Conservation (phyloP, 2,888 invertebrate species). For the Plebejus anna region DNA sequence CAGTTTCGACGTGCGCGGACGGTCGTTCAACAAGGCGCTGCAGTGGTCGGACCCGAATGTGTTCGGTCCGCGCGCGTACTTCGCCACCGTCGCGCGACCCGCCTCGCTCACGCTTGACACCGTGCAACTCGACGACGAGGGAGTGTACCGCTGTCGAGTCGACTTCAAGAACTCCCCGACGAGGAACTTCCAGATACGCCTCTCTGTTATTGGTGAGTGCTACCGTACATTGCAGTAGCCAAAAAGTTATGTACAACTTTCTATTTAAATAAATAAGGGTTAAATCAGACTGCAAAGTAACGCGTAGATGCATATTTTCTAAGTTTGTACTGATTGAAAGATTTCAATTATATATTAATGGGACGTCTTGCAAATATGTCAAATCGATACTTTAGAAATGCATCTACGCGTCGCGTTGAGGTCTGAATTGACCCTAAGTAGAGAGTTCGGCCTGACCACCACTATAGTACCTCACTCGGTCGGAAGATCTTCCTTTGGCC, state of each 20-base stretch:
- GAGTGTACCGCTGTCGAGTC: slow-evolving; percentile 91
- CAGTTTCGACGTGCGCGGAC: slow-evolving; percentile 93
- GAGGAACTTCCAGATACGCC: slow-evolving; percentile 91
- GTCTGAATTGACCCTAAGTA: too few relatives aligned
- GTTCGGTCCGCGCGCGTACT: slow-evolving; percentile 92
- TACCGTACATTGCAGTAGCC: neutral
- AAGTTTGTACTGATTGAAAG: too few relatives aligned
- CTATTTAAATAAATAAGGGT: too few relatives aligned
- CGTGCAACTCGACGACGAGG: slow-evolving; percentile 92
- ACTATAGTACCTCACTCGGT: too few relatives aligned
- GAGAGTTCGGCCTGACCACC: too few relatives aligned
- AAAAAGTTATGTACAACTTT: neutral
- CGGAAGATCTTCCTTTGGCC: too few relatives aligned
- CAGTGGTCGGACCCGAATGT: slow-evolving; percentile 92
- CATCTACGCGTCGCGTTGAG: too few relatives aligned
- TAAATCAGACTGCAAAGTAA: too few relatives aligned
- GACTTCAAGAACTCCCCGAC: slow-evolving; percentile 95
- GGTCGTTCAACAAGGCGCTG: slow-evolving; percentile 88
- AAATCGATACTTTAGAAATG: too few relatives aligned
- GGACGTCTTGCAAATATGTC: too few relatives aligned
- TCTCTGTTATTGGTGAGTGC: slow-evolving; percentile 93
- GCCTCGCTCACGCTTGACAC: slow-evolving; percentile 91
- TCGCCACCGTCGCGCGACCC: slow-evolving; percentile 89
- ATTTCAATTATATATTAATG: too few relatives aligned
- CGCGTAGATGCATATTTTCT: too few relatives aligned